Percentiles rank a stretch among this genome's conserved stretches.
phyloP scores from a whole-genome alignment of 2,113 vertebrate genomes.

The Geococcyx californianus region DNA sequence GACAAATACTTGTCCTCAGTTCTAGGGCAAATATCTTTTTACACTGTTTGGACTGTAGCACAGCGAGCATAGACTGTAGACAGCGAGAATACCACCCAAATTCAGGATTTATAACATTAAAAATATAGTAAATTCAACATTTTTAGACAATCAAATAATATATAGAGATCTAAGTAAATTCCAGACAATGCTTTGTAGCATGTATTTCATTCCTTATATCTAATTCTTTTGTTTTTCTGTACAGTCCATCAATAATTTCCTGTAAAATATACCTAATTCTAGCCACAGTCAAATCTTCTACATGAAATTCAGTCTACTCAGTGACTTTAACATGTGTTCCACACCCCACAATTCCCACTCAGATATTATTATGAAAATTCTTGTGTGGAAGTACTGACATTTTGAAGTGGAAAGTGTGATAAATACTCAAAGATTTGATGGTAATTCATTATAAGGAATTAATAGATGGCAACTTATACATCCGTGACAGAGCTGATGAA shows the following conservation, averaged over 20 bases:
- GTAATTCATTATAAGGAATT: background rate
- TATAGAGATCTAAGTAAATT: background rate
- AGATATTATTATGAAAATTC: background rate
- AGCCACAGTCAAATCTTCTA: background rate
- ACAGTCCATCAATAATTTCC: background rate
- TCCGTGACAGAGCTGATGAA: background rate
- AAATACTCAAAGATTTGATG: background rate
- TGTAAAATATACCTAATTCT: background rate
- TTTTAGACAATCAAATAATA: background rate
- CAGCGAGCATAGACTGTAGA: background rate
- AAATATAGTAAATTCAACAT: background rate
- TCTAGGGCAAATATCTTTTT: background rate
- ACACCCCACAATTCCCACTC: rapidly evolving
- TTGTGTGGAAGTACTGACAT: background rate
- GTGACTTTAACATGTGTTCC: background rate
- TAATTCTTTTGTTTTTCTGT: background rate
- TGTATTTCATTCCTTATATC: background rate
- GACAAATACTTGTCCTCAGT: background rate
- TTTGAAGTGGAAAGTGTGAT: background rate
- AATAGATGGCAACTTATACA: background rate
- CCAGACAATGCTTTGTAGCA: background rate
- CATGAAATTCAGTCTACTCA: background rate
- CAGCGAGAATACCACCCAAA: background rate
- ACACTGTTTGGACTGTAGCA: background rate
- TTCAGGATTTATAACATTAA: background rate